phyloP scores from a whole-genome alignment of 2,797 vertebrate species.

The Brachymystax lenok region DNA sequence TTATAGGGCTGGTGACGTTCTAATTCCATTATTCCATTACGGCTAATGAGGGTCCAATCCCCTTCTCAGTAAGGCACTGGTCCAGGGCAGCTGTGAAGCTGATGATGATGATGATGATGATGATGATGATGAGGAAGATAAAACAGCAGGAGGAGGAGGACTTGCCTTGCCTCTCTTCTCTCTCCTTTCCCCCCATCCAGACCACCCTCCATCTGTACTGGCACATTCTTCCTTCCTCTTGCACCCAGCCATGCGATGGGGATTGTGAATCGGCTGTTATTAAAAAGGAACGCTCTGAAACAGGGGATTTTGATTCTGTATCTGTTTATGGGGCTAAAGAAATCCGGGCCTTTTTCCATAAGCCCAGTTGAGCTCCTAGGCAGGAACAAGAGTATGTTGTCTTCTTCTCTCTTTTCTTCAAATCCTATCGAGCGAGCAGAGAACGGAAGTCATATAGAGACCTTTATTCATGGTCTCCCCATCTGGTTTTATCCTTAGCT shows the following conservation, averaged over 20 bases:
- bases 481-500: conserved; percentile 64
- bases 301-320: conserved; percentile 62
- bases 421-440: conserved; percentile 49
- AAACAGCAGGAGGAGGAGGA: conserved; percentile 26
- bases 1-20: conserved; percentile 51
- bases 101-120: not conserved
- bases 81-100: conserved; percentile 36
- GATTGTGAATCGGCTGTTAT: conserved; percentile 51
- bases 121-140: not conserved
- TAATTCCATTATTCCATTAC: conserved; percentile 59
- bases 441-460: conserved; percentile 4
- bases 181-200: conserved; percentile 17
- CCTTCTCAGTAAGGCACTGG: conserved; percentile 43
- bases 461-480: conserved; percentile 53
- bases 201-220: conserved; percentile 36
- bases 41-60: conserved; percentile 58
- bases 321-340: conserved; percentile 58
- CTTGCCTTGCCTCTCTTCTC: conserved; percentile 27
- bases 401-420: conserved; percentile 31
- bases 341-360: conserved; percentile 58
- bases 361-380: conserved; percentile 51
- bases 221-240: conserved; percentile 20
- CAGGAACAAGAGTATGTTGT: conserved; percentile 61
- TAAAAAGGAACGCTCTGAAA: conserved; percentile 63
- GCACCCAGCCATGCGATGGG: conserved; percentile 37